These are phyloP conservation scores for Suncus etruscus DNA, from an alignment of 2,113 vertebrate genomes.

Conservation along the genomic window DNA sequence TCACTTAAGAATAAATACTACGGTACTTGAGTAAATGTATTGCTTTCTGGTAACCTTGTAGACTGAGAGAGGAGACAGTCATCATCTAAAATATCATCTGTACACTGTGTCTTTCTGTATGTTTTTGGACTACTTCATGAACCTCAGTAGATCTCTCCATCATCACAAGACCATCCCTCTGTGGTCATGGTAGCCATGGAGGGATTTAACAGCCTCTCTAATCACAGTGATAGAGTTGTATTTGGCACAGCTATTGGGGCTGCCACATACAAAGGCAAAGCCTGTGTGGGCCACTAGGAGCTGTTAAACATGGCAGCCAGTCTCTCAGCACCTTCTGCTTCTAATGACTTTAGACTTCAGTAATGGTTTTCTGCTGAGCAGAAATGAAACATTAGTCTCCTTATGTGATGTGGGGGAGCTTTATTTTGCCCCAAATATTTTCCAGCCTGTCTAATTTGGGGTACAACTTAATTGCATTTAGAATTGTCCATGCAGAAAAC, in stretches of 20 bases:
- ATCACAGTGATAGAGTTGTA: too few relatives aligned
- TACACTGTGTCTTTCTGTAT: background rate
- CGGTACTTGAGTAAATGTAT: background rate
- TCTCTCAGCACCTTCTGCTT: background rate
- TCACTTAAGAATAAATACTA: background rate
- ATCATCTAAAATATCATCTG: background rate
- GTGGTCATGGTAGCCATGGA: fast-evolving
- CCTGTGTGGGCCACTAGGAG: background rate
- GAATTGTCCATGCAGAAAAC: conserved; percentile 51
- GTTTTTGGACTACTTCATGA: background rate
- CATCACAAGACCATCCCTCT: background rate
- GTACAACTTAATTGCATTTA: conserved; percentile 50
- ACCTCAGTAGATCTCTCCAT: background rate
- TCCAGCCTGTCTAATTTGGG: conserved; percentile 42
- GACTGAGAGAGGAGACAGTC: background rate
- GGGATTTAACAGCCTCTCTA: background rate
- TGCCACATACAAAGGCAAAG: fast-evolving
- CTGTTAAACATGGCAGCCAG: background rate
- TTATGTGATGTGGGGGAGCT: background rate
- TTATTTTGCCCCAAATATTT: background rate
- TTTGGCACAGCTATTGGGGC: background rate
- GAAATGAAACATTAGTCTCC: conserved; percentile 23
- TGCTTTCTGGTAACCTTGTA: background rate
- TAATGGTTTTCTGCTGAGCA: background rate
- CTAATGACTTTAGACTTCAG: background rate